Base-by-base conservation (phyloP, 2,797 vertebrate genomes). In the Chaunax sp. region DNA sequence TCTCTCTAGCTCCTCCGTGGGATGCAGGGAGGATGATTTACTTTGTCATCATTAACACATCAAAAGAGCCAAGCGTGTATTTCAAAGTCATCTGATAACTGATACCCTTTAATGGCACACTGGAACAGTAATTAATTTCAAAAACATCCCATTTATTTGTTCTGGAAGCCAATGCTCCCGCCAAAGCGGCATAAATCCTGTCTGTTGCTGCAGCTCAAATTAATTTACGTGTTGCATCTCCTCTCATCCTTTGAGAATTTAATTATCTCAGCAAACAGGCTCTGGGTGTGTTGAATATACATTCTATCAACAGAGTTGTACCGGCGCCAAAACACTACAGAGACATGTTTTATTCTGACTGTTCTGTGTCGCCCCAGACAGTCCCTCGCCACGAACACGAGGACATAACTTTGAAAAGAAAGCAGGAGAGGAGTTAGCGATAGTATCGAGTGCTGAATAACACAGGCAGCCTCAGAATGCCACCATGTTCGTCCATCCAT, bases 211-310 rank as follows among this genome's bases (percentile, higher is more conserved):
- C 80, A 66, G 82, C 84, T 86, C 88, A 89, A 89, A 91, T 89
- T 89, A 91, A 90, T 90, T 90, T 88, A 90, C 85, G 82, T 88
- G 88, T 87, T 82, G 81, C 78, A 72, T 91, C 85, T 91, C 83
- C 76, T 77, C 65, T 68, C 86, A 78, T 92, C 87, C 90, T 89
- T 88, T 90, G 88, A 93, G 90, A 89, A 91, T 92, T 87, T 89
- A 91, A 92, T 92, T 92, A 92, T 91, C 87, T 91, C 73, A 19
- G 83, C 90, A 90, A 90, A 91, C 88, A 92, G 89, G 72, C 90
- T 81, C 72, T 78, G 86, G 85, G 69, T 79, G 82, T 78, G 81
- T 66, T 80, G 81, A 78, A 84, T 83, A 80, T 90, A 87, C 77
- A 49, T 87, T 75, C 72, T 69, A 77, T 83, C 80, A 74, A 59